Conservation (phyloP, 2,113 vertebrate genomes). For the Sander lucioperca region DNA sequence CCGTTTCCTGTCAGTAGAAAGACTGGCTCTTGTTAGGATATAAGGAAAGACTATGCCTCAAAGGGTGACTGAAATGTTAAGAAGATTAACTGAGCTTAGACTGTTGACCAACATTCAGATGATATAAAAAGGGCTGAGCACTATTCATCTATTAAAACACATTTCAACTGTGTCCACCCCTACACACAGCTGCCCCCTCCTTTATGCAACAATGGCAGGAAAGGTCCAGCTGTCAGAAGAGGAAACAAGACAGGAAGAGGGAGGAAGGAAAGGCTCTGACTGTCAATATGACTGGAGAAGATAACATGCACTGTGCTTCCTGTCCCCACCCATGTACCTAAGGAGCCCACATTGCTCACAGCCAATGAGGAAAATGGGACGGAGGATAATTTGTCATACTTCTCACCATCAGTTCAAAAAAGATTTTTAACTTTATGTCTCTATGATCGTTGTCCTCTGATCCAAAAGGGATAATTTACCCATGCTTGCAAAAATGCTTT, state of each 20-base stretch:
- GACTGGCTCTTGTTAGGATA: neutral
- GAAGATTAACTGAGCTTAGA: neutral
- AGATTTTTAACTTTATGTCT: conserved; percentile 8
- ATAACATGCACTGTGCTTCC: conserved; percentile 79
- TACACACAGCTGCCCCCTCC: conserved; percentile 17
- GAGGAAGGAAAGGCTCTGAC: conserved; percentile 75
- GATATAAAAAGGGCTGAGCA: neutral
- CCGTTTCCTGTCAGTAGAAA: conserved; percentile 18
- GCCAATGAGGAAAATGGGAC: conserved; percentile 34
- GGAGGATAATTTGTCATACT: conserved; percentile 20
- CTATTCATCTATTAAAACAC: conserved; percentile 38
- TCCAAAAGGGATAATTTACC: neutral
- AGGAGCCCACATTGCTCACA: conserved; percentile 43
- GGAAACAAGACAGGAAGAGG: conserved; percentile 59
- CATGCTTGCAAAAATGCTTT: conserved; percentile 4
- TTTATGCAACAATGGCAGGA: conserved; percentile 81
- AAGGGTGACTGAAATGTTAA: neutral
- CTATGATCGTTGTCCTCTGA: conserved; percentile 30
- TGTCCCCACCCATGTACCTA: conserved; percentile 58
- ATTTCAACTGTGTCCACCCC: conserved; percentile 10
- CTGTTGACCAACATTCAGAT: neutral
- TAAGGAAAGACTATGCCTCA: conserved; percentile 5
- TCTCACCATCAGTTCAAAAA: neutral
- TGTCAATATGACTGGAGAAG: conserved; percentile 77
- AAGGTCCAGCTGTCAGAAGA: conserved; percentile 77